Conservation (phyloP, 2,888 invertebrate genomes). For the Cheilosia soror region DNA sequence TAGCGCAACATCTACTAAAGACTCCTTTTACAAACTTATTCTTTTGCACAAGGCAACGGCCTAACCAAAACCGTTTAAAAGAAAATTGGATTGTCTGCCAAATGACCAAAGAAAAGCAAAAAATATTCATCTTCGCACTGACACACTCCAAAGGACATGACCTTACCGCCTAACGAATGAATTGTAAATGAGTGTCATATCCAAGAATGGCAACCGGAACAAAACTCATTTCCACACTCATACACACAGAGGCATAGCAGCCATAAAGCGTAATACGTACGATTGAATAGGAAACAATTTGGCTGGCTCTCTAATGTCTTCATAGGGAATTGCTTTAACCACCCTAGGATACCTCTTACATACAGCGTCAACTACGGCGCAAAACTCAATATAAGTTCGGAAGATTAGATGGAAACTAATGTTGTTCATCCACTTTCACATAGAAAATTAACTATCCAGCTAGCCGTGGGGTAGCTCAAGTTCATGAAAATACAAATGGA, state of each 20-base stretch:
- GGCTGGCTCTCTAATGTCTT: slow-evolving; percentile 46
- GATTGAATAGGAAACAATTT: slow-evolving; percentile 64
- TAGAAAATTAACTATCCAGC: slow-evolving; percentile 25
- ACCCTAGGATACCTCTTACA: slow-evolving; percentile 27
- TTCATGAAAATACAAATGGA: slow-evolving; percentile 10
- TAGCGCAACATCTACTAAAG: slow-evolving; percentile 8
- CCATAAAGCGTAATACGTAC: neutral
- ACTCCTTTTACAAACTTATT: slow-evolving; percentile 32
- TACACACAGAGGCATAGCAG: neutral
- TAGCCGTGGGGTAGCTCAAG: neutral
- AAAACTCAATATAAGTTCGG: slow-evolving; percentile 49
- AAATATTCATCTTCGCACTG: slow-evolving; percentile 36
- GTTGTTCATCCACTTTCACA: slow-evolving; percentile 1
- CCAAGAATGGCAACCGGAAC: slow-evolving; percentile 59
- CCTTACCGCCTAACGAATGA: slow-evolving; percentile 33
- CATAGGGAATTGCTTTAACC: slow-evolving; percentile 40
- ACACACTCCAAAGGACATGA: slow-evolving; percentile 1
- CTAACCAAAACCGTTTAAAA: slow-evolving; percentile 48
- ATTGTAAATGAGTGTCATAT: slow-evolving; percentile 60
- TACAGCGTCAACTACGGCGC: slow-evolving; percentile 21
- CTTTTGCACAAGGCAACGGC: slow-evolving; percentile 32
- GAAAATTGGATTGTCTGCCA: slow-evolving; percentile 70
- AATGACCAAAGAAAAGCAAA: slow-evolving; percentile 52
- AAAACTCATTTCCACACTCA: slow-evolving; percentile 57
- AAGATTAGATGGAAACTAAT: slow-evolving; percentile 65